Evolutionary conservation across 2,797 vertebrate species (phyloP), one percentile per base, ranked within the genome.

Genomic region (Amblyopsis hoosieri): DNA sequence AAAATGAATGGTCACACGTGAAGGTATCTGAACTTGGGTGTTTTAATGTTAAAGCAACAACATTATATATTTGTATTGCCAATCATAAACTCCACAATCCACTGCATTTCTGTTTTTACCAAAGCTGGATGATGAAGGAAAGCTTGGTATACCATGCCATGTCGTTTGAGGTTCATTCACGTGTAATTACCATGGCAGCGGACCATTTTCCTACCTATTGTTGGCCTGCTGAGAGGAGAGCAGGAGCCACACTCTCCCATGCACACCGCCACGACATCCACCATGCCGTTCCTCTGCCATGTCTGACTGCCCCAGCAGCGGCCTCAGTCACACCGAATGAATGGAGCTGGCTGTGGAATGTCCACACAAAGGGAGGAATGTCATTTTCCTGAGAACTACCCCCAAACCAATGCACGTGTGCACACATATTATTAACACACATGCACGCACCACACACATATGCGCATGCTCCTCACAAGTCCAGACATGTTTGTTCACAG

Each of bases 301-400:
- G 77, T 55, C 77, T 79, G 71, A 71, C 80, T 84, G 81, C 78
- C 86, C 81, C 83, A 84, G 85, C 87, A 88, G 82, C 87, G 75
- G 85, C 87, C 78, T 66, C 89, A 87, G 86, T 91, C 88, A 81
- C 86, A 87, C 83, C 73, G 82, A 89, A 84, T 92, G 88, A 91
- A 92, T 89, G 89, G 88, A 87, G 83, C 80, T 74, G 81, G 83
- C 87, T 83, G 56, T 88, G 91, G 92, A 94, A 93, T 93, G 92
- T 67, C 80, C 71, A 90, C 89, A 94, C 90, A 93, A 93, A 91
- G 83, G 88, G 66, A 84, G 89, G 91, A 94, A 93, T 94, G 93
- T 83, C 89, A 91, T 90, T 91, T 87, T 85, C 81, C 79, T 69
- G 76, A 90, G 82, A 85, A 82, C 89, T 75, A 64, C 74, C 73